These are phyloP conservation scores for Carollia perspicillata DNA, from an alignment of 2,113 vertebrate species.

Conservation along the genomic window DNA sequence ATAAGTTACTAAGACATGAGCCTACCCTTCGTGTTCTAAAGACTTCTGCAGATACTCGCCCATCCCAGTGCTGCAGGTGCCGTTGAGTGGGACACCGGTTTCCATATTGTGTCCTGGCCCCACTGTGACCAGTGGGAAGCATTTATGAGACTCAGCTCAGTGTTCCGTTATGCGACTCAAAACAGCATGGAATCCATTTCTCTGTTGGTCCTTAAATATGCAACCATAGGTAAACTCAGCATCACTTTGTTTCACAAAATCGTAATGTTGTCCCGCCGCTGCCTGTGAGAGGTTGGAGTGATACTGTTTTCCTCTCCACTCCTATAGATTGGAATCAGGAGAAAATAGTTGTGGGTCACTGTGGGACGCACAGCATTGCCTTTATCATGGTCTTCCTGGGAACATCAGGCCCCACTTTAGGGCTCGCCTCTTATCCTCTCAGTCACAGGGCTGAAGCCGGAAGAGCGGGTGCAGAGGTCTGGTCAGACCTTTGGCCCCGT, in stretches of 20 bases:
- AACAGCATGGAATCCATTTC: neutral
- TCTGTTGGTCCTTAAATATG: neutral
- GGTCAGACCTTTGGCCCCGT: neutral
- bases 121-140: neutral
- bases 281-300: neutral
- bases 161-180: neutral
- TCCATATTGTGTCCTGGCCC: neutral
- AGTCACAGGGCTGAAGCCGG: neutral
- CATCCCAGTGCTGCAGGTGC: neutral
- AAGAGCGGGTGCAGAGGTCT: neutral
- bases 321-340: neutral
- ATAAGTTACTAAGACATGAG: neutral
- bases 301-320: neutral
- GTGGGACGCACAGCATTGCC: neutral
- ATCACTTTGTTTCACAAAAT: neutral
- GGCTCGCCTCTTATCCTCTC: neutral
- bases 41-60: fast-evolving
- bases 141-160: neutral
- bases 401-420: neutral
- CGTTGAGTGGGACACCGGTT: neutral
- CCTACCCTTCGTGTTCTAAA: neutral
- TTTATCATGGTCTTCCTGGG: neutral
- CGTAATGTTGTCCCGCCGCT: neutral
- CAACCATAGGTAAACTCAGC: neutral
- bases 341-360: neutral